Evolutionary conservation across 2,888 invertebrate genomes (phyloP).

Genomic region (Lathronympha strigana): DNA sequence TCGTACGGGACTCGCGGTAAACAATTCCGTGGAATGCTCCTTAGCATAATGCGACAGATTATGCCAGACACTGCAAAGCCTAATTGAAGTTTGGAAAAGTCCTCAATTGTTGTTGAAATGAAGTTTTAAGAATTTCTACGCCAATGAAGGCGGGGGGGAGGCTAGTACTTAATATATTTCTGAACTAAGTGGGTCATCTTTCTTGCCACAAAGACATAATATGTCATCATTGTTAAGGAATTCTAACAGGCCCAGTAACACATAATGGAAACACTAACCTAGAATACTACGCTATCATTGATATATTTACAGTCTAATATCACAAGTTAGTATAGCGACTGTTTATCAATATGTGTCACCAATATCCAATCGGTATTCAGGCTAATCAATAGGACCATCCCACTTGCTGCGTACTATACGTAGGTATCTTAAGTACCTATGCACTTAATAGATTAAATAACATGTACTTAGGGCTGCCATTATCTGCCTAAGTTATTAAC

Average conservation of each 20-base stretch:
- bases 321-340: not conserved
- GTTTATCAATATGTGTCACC: slow-evolving; percentile 39
- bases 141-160: too few relatives aligned
- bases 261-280: not conserved
- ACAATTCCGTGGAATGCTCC: too few relatives aligned
- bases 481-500: too few relatives aligned
- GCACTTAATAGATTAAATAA: too few relatives aligned
- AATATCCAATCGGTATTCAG: slow-evolving; percentile 16
- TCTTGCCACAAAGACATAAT: not conserved
- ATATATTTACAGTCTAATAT: slow-evolving; percentile 14
- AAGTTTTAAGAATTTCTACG: too few relatives aligned
- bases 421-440: not conserved
- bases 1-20: too few relatives aligned
- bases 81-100: too few relatives aligned
- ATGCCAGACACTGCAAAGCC: too few relatives aligned
- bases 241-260: slow-evolving; percentile 7
- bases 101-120: too few relatives aligned
- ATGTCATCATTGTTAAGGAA: not conserved
- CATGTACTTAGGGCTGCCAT: too few relatives aligned
- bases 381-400: slow-evolving; percentile 25
- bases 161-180: slow-evolving; percentile 26
- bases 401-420: not conserved
- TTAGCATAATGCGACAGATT: too few relatives aligned
- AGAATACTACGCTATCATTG: not conserved
- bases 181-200: not conserved